Base-by-base conservation (phyloP, 2,888 invertebrate genomes). In the Ecliptopera silaceata region DNA sequence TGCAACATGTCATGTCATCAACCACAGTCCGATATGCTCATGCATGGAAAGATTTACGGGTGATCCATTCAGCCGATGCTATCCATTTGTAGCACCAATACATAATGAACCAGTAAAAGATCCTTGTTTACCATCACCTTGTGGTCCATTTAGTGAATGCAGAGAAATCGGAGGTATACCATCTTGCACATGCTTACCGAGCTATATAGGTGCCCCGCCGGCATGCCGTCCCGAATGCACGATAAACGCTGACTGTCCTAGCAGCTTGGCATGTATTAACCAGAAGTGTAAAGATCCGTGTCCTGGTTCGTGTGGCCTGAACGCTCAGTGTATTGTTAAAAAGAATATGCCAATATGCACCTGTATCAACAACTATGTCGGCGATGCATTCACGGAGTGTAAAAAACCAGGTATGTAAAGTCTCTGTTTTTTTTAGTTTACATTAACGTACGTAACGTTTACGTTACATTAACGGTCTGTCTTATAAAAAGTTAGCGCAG, bases 211-310 rank as follows among this genome's bases (percentile, higher is more conserved):
- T 38, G 92, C 93, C 46, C 96, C 95, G 36, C 95, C 95, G 1
- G 92, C 93, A 63, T 95, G 95, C 76, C 92, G 94, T 29, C 95
- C 95, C 4, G 94, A 95, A 74, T 95, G 95, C 74, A 90, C 92
- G 10, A 93, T 96, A 22, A 95, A 95, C 75, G 91, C 95, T 0
- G 96, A 96, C 70, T 97, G 97, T 77, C 82, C 94, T 5, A 94
- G 94, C 71, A 94, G 94, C 74, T 88, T 93, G 68, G 96, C 96
- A 36, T 97, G 97, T 72, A 94, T 96, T 42, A 93, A 94, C 66
- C 94, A 95, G 72, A 95, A 93, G 78, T 96, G 96, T 77, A 89
- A 84, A 64, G 96, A 96, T 80, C 96, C 96, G n/a, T 97, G 96
- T 70, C 95, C 95, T 6, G 96, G 96, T 10, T 95, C 95, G 4